These are phyloP conservation scores for Argyrosomus regius DNA, from an alignment of 2,797 vertebrate genomes.

Conservation along the genomic window DNA sequence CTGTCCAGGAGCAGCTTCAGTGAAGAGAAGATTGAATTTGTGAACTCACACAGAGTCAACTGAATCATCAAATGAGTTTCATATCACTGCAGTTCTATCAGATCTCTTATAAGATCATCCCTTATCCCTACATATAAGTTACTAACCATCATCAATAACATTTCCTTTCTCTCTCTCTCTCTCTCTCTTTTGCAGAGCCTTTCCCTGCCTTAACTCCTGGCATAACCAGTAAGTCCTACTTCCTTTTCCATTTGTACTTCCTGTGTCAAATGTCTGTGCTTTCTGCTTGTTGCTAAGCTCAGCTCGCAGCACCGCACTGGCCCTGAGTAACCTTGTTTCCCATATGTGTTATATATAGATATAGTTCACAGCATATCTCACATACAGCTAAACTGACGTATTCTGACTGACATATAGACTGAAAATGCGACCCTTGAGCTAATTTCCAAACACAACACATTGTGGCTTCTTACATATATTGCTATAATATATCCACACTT, in stretches of 20 bases:
- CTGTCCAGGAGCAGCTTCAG: neutral
- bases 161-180: constrained; percentile 32
- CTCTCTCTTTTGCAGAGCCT: constrained; percentile 88
- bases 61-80: neutral
- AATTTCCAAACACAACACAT: neutral
- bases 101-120: neutral
- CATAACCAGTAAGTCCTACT: constrained; percentile 87
- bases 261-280: constrained; percentile 80
- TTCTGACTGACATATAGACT: neutral
- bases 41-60: neutral
- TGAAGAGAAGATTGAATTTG: neutral
- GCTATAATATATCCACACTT: neutral
- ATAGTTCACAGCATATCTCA: constrained; percentile 18
- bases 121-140: neutral
- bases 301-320: constrained; percentile 70
- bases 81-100: neutral
- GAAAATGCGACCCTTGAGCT: neutral
- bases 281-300: constrained; percentile 82
- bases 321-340: constrained; percentile 42
- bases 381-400: neutral
- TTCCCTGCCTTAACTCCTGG: constrained; percentile 93
- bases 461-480: neutral
- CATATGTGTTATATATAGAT: no score
- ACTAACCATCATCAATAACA: constrained; percentile 15
- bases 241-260: constrained; percentile 54